These are phyloP conservation scores for Hydropsyche betteni DNA, from an alignment of 2,888 invertebrate genomes.

Conservation along the genomic window DNA sequence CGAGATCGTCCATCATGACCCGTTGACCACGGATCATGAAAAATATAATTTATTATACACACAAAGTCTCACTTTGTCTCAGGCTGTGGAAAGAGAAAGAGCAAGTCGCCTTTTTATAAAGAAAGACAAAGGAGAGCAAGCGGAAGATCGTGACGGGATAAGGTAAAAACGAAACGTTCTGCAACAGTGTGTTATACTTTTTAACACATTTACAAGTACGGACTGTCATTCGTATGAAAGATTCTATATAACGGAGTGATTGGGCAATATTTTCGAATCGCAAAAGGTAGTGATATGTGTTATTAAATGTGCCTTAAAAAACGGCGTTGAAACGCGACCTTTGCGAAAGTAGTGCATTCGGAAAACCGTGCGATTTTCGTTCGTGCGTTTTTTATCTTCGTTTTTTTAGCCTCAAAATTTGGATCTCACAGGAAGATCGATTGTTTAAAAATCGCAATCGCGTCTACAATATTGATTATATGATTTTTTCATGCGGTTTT, in stretches of 20 bases:
- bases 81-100: neutral
- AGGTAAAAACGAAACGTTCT: neutral
- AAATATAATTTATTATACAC: neutral
- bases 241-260: no score
- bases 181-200: neutral
- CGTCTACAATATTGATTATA: constrained; percentile 7
- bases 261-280: no score
- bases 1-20: constrained; percentile 9
- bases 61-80: neutral
- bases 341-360: no score
- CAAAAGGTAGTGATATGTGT: no score
- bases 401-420: no score
- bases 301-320: no score
- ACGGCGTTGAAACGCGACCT: no score
- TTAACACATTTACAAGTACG: neutral
- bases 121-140: constrained; percentile 33
- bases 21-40: neutral
- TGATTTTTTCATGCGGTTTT: constrained; percentile 10
- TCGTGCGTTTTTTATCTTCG: no score
- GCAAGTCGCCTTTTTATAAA: neutral
- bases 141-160: constrained; percentile 36
- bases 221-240: no score
- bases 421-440: no score
- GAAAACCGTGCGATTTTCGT: no score
- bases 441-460: no score